A percentile compares a stretch with the other conserved stretches of the same genome.
Evolutionary conservation across 2,888 invertebrate species (phyloP).

Genomic region (Flabesymbios commensalis): DNA sequence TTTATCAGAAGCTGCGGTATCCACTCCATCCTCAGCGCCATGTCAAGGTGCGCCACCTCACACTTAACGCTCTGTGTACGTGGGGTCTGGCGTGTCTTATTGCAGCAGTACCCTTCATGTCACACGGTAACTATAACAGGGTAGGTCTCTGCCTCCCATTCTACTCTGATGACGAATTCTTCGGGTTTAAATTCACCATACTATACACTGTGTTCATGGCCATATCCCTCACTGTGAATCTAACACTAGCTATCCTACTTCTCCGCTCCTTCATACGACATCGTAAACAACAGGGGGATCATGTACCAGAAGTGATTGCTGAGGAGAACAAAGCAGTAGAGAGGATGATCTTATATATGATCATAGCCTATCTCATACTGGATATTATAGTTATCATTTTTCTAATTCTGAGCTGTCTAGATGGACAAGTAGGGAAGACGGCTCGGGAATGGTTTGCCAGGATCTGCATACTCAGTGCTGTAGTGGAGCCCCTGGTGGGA

Average conservation of each 20-base stretch:
- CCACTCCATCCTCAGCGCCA: conserved; percentile 4
- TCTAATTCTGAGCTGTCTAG: conserved; percentile 16
- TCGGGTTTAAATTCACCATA: conserved; percentile 8
- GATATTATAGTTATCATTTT: background rate
- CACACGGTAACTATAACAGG: conserved; percentile 4
- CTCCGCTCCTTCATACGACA: background rate
- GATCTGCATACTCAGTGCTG: conserved; percentile 7
- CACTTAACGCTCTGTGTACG: background rate
- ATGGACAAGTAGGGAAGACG: background rate
- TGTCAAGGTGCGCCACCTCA: conserved; percentile 1
- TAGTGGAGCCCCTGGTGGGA: conserved; percentile 13
- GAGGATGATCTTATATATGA: conserved; percentile 5
- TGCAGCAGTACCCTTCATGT: conserved; percentile 12
- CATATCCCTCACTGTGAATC: conserved; percentile 1
- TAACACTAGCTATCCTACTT: conserved; percentile 1
- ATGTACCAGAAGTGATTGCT: background rate
- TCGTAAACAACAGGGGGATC: background rate
- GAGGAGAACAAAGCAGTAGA: conserved; percentile 6
- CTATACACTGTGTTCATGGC: conserved; percentile 10
- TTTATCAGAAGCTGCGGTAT: conserved; percentile 3
- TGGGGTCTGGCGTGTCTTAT: background rate
- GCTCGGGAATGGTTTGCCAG: conserved; percentile 19
- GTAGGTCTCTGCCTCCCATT: conserved; percentile 20
- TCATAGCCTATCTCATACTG: conserved; percentile 2
- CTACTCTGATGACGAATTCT: conserved; percentile 2